phyloP scores from a whole-genome alignment of 2,797 vertebrate species.

The Enteromius anoplus region DNA sequence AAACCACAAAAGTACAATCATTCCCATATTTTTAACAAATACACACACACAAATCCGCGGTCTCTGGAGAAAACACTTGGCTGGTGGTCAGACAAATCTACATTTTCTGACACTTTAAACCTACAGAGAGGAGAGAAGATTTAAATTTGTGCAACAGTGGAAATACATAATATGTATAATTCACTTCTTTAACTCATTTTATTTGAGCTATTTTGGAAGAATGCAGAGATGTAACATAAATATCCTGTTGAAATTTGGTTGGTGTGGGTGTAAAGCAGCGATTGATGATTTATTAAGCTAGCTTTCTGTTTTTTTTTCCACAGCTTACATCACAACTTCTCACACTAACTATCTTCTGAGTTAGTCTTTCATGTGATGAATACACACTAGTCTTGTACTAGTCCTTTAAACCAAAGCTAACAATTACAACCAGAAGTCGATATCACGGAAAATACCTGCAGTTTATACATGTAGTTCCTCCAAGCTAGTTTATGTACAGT shows the following conservation, averaged over 20 bases:
- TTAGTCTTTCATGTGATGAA: not conserved
- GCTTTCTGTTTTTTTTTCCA: not conserved
- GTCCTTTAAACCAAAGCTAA: not conserved
- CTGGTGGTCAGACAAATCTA: slow-evolving; percentile 4
- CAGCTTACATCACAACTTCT: not conserved
- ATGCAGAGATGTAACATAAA: not conserved
- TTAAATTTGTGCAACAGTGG: not conserved
- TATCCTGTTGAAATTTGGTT: not conserved
- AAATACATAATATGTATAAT: not conserved
- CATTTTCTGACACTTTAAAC: slow-evolving; percentile 17
- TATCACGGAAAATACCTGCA: not conserved
- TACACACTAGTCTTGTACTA: not conserved
- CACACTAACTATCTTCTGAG: too few species aligned
- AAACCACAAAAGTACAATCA: slow-evolving; percentile 1
- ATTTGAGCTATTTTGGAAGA: not conserved
- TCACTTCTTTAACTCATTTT: not conserved
- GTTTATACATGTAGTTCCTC: not conserved
- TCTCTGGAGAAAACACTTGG: slow-evolving; percentile 19
- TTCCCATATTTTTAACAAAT: not conserved
- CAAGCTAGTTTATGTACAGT: not conserved
- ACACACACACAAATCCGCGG: not conserved
- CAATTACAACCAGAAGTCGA: not conserved
- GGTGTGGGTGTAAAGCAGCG: not conserved
- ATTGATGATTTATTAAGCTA: not conserved
- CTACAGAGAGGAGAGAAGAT: slow-evolving; percentile 16